A percentile compares a stretch with the other conserved stretches of the same genome.
These are phyloP conservation scores for Symphodus melops DNA, from an alignment of 2,113 vertebrate species.

Conservation along the genomic window DNA sequence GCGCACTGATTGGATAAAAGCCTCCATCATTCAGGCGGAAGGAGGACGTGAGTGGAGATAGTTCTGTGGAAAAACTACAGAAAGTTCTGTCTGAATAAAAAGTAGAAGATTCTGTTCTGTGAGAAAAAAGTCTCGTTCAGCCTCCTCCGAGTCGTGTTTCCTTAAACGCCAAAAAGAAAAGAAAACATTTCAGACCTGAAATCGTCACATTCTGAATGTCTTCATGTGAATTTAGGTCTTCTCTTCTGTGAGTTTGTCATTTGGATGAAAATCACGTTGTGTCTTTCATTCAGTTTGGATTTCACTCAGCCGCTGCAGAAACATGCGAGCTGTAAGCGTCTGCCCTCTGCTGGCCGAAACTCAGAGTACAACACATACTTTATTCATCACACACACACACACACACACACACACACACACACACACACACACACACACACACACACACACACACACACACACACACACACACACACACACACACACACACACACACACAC, in stretches of 20 bases:
- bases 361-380: background rate
- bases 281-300: too few species aligned
- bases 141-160: background rate
- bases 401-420: too few species aligned
- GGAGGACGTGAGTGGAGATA: background rate
- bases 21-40: background rate
- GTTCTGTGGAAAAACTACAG: background rate
- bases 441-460: too few species aligned
- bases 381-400: too few species aligned
- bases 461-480: too few species aligned
- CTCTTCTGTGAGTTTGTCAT: too few species aligned
- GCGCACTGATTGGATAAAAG: background rate
- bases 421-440: too few species aligned
- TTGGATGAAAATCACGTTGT: too few species aligned
- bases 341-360: slow-evolving; percentile 38
- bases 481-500: too few species aligned
- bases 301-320: background rate
- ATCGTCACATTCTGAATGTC: background rate
- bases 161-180: background rate
- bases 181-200: too few species aligned
- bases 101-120: background rate
- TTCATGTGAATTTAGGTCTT: too few species aligned
- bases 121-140: background rate
- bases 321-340: background rate
- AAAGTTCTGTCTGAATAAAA: background rate